phyloP scores from a whole-genome alignment of 1,140 invertebrate species.

The Hydropsyche tenuis region DNA sequence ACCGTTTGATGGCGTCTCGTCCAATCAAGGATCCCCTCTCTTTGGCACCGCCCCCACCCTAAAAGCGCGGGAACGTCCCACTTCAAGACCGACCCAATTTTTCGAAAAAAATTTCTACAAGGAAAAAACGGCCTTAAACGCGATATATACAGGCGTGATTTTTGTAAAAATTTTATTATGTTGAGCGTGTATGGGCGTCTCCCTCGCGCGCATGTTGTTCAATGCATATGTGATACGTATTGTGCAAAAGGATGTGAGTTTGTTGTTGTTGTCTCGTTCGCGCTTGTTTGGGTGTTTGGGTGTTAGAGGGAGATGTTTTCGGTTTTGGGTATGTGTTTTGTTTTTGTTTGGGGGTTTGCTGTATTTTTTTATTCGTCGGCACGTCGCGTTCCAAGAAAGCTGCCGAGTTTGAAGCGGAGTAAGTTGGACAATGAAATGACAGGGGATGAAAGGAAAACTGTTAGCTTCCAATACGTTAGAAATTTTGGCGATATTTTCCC shows the following conservation, averaged over 20 bases:
- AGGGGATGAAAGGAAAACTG: conserved; percentile 30
- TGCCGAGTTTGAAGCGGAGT: conserved; percentile 22
- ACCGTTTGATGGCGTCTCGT: conserved; percentile 39
- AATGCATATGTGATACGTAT: too few relatives aligned
- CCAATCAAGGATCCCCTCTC: conserved; percentile 23
- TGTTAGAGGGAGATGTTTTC: conserved; percentile 7
- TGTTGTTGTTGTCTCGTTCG: background rate
- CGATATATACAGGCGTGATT: conserved; percentile 2
- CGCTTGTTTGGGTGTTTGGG: background rate
- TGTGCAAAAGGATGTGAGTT: too few relatives aligned
- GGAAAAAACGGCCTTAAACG: conserved; percentile 26
- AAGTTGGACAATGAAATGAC: conserved; percentile 30
- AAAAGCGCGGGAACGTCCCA: conserved; percentile 23
- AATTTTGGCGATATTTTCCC: background rate
- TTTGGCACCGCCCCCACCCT: conserved; percentile 4
- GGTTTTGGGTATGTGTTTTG: background rate
- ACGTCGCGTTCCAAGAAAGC: conserved; percentile 24
- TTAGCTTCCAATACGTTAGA: conserved; percentile 20
- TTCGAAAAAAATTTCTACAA: conserved; percentile 38
- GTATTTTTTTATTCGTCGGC: background rate
- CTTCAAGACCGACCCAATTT: conserved; percentile 38
- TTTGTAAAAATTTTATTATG: background rate
- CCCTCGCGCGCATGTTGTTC: too few relatives aligned
- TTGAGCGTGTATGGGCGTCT: too few relatives aligned
- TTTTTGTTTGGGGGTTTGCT: background rate